Conservation (phyloP, 2,888 invertebrate species). For the Drosophila demipolita region DNA sequence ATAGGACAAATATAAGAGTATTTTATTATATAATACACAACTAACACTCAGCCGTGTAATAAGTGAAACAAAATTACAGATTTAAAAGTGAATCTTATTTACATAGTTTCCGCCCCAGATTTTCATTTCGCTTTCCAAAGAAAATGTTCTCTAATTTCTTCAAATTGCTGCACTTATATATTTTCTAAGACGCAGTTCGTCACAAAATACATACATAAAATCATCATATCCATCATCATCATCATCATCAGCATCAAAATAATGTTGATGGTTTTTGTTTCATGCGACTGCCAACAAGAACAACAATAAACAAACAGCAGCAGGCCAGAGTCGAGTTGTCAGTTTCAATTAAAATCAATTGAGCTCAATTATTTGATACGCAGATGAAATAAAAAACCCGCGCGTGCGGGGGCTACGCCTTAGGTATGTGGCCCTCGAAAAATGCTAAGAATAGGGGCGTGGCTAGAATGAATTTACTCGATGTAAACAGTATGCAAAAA, state of each 20-base stretch:
- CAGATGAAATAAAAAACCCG: constrained; percentile 69
- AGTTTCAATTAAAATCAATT: constrained; percentile 80
- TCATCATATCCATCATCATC: constrained; percentile 32
- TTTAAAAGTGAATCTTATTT: constrained; percentile 6
- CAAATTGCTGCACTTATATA: constrained; percentile 16
- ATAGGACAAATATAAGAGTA: not conserved
- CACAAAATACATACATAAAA: constrained; percentile 24
- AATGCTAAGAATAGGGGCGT: constrained; percentile 52
- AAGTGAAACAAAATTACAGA: constrained; percentile 1
- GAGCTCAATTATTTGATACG: constrained; percentile 80
- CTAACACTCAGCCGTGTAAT: not conserved
- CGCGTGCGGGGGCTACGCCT: constrained; percentile 53
- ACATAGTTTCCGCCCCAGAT: not conserved
- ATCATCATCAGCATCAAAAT: constrained; percentile 28
- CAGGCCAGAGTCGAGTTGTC: constrained; percentile 60
- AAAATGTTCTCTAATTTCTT: constrained; percentile 8
- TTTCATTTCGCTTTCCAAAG: not conserved
- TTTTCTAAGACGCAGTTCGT: constrained; percentile 35
- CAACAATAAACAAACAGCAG: constrained; percentile 34
- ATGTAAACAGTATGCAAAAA: constrained; percentile 43
- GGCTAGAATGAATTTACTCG: constrained; percentile 55
- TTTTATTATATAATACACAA: constrained; percentile 13
- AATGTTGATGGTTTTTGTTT: constrained; percentile 66
- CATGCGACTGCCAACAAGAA: constrained; percentile 52
- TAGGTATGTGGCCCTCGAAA: constrained; percentile 59